Conservation (phyloP, 2,888 invertebrate species). For the Hypolimnas misippus region DNA sequence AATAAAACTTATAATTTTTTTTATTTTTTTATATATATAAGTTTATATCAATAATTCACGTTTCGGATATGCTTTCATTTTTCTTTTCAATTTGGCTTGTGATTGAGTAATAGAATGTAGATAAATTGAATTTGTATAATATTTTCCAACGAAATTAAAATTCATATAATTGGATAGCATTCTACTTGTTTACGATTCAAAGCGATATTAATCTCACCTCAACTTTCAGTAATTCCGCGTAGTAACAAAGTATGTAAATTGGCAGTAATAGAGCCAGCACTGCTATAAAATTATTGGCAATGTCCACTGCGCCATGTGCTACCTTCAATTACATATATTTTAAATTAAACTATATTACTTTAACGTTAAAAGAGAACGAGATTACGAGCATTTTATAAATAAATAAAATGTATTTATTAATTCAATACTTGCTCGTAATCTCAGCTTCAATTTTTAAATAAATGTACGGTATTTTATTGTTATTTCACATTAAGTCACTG, state of each 20-base stretch:
- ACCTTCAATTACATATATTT: conserved; percentile 22
- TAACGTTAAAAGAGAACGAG: conserved; percentile 1
- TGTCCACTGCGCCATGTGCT: conserved; percentile 17
- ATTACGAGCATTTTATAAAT: not conserved
- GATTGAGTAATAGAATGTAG: no score
- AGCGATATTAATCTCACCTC: conserved; percentile 24
- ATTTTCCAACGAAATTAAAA: no score
- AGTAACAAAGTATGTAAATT: conserved; percentile 34
- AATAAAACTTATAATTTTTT: no score
- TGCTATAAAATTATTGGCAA: conserved; percentile 16
- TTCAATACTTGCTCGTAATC: no score
- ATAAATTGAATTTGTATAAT: no score
- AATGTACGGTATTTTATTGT: no score
- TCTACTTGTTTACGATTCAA: not conserved
- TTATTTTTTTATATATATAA: no score
- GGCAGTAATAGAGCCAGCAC: conserved; percentile 19
- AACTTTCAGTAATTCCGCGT: conserved; percentile 30
- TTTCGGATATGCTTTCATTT: no score
- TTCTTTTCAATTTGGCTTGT: no score
- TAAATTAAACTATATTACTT: not conserved
- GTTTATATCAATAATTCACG: no score
- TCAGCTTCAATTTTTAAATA: no score
- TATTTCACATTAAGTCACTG: not conserved
- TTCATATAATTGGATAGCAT: not conserved
- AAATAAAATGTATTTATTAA: not conserved